Evolutionary conservation across 2,797 vertebrate species (phyloP).

Genomic region (Anabacerthia variegaticeps): DNA sequence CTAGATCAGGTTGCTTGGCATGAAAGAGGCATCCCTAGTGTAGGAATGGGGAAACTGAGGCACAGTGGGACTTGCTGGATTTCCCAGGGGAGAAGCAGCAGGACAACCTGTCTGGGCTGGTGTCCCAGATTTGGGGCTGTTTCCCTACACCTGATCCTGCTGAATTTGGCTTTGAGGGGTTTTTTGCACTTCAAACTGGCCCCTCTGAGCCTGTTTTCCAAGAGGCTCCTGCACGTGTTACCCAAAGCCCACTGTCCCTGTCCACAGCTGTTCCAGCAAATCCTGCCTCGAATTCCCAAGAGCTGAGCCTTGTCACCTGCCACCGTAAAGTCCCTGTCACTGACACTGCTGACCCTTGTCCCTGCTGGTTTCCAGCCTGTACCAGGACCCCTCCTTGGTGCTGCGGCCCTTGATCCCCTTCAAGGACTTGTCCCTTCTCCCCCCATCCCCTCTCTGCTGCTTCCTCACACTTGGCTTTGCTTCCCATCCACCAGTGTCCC

Average conservation of each 20-base stretch:
- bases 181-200: not conserved
- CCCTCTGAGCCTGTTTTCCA: accelerated
- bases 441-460: not conserved
- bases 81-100: not conserved
- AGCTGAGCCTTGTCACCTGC: not conserved
- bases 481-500: not conserved
- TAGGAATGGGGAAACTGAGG: not conserved
- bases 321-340: not conserved
- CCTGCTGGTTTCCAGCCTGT: not conserved
- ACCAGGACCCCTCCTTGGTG: accelerated
- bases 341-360: not conserved
- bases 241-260: not conserved
- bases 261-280: not conserved
- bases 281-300: not conserved
- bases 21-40: accelerated
- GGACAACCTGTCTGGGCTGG: accelerated
- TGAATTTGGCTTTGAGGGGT: not conserved
- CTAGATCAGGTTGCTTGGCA: not conserved
- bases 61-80: not conserved
- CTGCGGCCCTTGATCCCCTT: not conserved
- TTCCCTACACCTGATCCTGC: not conserved
- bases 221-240: not conserved
- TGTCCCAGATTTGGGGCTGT: not conserved
- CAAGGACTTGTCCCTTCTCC: not conserved
- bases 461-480: not conserved